Evolutionary conservation across 2,797 vertebrate species (phyloP).

Genomic region (Brachyalestes nurse): DNA sequence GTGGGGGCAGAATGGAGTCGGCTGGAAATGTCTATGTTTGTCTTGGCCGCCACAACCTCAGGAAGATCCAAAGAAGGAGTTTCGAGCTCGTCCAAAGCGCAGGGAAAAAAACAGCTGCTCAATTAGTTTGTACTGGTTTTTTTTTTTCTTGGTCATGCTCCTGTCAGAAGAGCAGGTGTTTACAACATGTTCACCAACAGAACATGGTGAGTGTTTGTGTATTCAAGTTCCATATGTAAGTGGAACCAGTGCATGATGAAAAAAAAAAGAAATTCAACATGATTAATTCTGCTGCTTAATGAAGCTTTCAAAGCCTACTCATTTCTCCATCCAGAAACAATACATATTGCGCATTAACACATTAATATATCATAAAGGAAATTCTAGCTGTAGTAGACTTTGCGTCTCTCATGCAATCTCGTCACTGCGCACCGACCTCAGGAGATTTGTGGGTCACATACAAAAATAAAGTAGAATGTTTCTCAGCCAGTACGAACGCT

Average conservation of each 20-base stretch:
- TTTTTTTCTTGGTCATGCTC: neutral
- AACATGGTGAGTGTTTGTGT: slow-evolving; percentile 48
- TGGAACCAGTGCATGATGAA: slow-evolving; percentile 21
- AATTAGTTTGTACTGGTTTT: slow-evolving; percentile 26
- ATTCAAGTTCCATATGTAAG: slow-evolving; percentile 37
- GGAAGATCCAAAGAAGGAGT: slow-evolving; percentile 26
- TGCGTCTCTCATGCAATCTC: neutral
- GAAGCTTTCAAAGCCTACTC: slow-evolving; percentile 42
- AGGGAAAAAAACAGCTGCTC: slow-evolving; percentile 36
- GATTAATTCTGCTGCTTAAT: slow-evolving; percentile 47
- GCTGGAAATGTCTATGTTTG: slow-evolving; percentile 29
- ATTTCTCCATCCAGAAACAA: neutral
- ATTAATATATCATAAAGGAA: neutral
- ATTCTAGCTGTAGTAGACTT: neutral
- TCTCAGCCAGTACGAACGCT: neutral
- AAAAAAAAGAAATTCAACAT: slow-evolving; percentile 18
- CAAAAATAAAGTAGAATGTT: neutral
- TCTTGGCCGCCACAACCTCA: slow-evolving; percentile 33
- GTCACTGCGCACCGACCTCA: neutral
- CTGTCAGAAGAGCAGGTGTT: slow-evolving; percentile 56
- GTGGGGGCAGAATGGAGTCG: neutral
- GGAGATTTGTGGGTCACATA: slow-evolving; percentile 6
- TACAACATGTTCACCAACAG: slow-evolving; percentile 44
- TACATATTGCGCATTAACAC: neutral
- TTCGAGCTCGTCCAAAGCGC: slow-evolving; percentile 14